Evolutionary conservation across 2,888 invertebrate genomes (phyloP), one percentile per base, ranked within the genome.

Genomic region (Hyposoter didymator): DNA sequence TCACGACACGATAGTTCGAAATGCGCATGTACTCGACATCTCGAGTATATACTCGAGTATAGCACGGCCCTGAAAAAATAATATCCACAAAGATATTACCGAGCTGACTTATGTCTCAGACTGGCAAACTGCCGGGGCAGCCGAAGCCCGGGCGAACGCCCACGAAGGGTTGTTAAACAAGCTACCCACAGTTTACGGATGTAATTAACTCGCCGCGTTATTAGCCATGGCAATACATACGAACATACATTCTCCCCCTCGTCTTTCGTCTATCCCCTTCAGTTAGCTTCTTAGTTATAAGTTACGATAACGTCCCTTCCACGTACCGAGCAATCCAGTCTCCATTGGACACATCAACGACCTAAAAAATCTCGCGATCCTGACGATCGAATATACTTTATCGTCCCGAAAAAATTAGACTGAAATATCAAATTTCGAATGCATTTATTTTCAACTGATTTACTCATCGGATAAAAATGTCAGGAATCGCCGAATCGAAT

Each of bases 181-280:
- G 84, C 88, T 89, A 88, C 85, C 88, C 76, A 79, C 90, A 90
- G 90, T 92, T 91, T 91, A 91, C 89, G 87, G 88, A 88, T 87
- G 89, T 90, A 92, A 92, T 92, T 92, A 92, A 91, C 91, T 91
- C 90, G 89, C 90, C 84, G 86, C 88, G 89, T 90, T 91, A 91
- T 91, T 90, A 89, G 88, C 88, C 89, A 83, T 89, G 84, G 84
- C 88, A 88, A 49, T 45, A 76, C 67, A 49, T 74, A 72, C 66
- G 47, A 45, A 52, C 43, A 19, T 69, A 55, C 28, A n/a, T 28
- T 28, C 28, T 17, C 62, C 45, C 43, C 8, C 43, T 43, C 32
- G 12, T n/a, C 14, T 10, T 66, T 14, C 39, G 35, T 17, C 28
- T 43, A 7, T 7, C 19, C 22, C 45, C 45, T 45, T 47, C 43